Evolutionary conservation across 2,113 vertebrate genomes (phyloP), one percentile per base, ranked within the genome.

Genomic region (Forbesichthys papilliferus): DNA sequence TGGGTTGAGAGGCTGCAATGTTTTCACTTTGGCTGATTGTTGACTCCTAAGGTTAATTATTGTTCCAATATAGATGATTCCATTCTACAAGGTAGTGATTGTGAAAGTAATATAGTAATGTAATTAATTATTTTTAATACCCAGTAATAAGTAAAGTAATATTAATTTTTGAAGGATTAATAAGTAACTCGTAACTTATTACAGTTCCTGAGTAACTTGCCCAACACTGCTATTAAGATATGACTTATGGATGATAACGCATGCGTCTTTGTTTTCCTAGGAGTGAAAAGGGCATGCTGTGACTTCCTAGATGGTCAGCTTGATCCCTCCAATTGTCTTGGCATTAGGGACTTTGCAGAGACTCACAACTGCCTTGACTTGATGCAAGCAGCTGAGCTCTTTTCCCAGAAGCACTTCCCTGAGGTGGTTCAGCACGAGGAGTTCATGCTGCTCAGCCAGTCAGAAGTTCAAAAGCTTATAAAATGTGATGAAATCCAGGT

Each of bases 401-500:
- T 98, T 62, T 98, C 96, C 80, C 97, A 99, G 90, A 99, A 98
- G 83, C 96, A 98, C 86, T 99, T 99, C 77, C 94, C 96, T 11
- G 98, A 99, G 89, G 98, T 99, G 80, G 98, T 99, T 18, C 97
- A 98, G 82, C 97, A 99, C 14, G 98, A 99, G 86, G 98, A 99
- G 88, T 99, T 97, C 86, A 98, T 98, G 91, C 93, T 99, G 79
- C 94, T 99, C 81, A 94, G 93, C 87, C 96, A 98, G 84, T 93
- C 93, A 46, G 98, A 99, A 83, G 98, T 99, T 71, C 96, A 99
- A 72, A 99, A 99, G 83, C 95, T 99, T 5, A 96, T 99, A 86
- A 96, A 96, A 82, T 99, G 98, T 82, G 98, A 99, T 75, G 98
- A 99, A 89, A 99, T 99, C 84, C 98, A 99, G 97, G 97, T 99